A percentile compares a stretch with the other conserved stretches of the same genome.
These are phyloP conservation scores for Nemotelus nigrinus DNA, from an alignment of 2,888 invertebrate species.

Conservation along the genomic window DNA sequence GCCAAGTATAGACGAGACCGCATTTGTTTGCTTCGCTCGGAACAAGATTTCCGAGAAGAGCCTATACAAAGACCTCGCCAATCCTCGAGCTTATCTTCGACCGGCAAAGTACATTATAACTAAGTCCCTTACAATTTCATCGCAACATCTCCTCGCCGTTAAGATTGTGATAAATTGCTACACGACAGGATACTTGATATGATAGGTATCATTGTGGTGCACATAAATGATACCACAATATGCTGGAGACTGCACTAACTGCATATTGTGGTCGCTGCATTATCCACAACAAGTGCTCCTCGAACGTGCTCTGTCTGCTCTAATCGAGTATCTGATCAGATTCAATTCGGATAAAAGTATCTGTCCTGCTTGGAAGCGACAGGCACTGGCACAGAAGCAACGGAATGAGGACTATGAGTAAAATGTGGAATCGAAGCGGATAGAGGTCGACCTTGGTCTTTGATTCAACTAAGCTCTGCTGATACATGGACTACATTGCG, in stretches of 20 bases:
- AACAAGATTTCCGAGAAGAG: neutral
- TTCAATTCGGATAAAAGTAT: no score
- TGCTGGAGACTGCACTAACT: neutral
- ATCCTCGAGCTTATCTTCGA: constrained; percentile 8
- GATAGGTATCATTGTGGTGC: neutral
- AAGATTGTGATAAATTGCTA: constrained; percentile 40
- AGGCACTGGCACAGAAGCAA: no score
- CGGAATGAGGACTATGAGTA: no score
- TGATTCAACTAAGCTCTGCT: no score
- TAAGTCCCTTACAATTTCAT: constrained; percentile 35
- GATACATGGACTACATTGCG: no score
- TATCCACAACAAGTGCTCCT: neutral
- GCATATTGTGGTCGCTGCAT: neutral
- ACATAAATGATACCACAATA: neutral
- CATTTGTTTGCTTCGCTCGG: neutral
- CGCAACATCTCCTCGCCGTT: constrained; percentile 23
- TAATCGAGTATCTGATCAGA: constrained; percentile 22
- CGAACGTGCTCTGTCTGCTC: constrained; percentile 28
- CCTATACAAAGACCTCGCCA: neutral
- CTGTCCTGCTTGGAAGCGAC: neutral
- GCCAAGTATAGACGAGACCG: constrained; percentile 1
- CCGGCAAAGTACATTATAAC: constrained; percentile 30
- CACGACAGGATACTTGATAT: neutral
- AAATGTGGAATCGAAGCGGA: no score
- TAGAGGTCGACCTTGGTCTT: no score